These are phyloP conservation scores for Chloroceryle inda DNA, from an alignment of 2,797 vertebrate species.

Conservation along the genomic window DNA sequence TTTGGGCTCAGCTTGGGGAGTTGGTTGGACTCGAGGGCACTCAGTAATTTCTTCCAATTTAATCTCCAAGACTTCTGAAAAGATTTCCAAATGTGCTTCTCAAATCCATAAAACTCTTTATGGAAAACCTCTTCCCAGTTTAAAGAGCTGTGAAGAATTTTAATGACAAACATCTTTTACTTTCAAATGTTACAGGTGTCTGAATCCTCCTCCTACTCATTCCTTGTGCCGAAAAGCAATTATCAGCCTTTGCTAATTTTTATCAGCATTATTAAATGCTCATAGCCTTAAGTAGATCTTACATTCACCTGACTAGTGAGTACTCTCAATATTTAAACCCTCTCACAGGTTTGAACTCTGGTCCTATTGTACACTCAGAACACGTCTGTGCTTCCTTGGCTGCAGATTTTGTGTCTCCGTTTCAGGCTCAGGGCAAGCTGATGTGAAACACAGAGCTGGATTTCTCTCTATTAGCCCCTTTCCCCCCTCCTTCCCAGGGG, in stretches of 20 bases:
- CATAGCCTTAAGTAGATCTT: background rate
- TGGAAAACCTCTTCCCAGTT: background rate
- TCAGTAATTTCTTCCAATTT: background rate
- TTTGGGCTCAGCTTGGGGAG: background rate
- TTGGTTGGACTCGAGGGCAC: background rate
- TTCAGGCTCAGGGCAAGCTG: too few species aligned
- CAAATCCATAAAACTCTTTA: background rate
- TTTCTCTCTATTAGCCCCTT: too few species aligned
- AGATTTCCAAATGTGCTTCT: background rate
- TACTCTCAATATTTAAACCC: background rate
- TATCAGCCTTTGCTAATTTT: slow-evolving; percentile 8
- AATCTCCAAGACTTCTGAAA: background rate
- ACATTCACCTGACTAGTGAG: background rate
- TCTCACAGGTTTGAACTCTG: background rate
- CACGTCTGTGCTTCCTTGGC: background rate
- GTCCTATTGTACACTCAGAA: background rate
- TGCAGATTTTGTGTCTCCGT: background rate
- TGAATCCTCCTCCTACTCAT: background rate
- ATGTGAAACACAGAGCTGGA: too few species aligned
- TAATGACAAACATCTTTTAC: background rate
- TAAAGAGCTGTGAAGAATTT: background rate
- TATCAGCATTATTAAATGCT: background rate
- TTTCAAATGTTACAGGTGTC: background rate
- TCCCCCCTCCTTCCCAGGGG: too few species aligned
- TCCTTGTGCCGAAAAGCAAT: background rate